Base-by-base conservation (phyloP, 2,888 invertebrate species). In the Trissolcus japonicus region DNA sequence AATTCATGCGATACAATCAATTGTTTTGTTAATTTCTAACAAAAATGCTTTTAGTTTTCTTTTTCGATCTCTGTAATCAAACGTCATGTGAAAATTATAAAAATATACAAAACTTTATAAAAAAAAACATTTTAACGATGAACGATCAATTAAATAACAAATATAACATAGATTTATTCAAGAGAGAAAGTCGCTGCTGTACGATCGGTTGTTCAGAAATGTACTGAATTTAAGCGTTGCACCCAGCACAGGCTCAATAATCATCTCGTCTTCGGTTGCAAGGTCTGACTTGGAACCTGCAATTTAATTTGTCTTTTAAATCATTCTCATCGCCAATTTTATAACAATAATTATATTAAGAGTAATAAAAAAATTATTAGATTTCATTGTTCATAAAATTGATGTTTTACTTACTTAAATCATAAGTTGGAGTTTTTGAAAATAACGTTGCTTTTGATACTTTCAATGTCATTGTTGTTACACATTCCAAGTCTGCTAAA, bases 161-260 rank as follows among this genome's bases (percentile, higher is more conserved):
- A 91, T 21, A 40, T 17, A 13, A 17, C 0, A 17, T 21, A 53
- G 48, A 46, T 60, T 25, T 62, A 68, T 51, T 78, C 79, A 82
- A 29, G 81, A 75, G 79, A 91, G 86, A 83, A 91, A 92, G 79
- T 92, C 92, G 6, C 88, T 83, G 54, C 79, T 87, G 81, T 92
- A 92, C 63, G 90, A 89, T 77, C 91, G 91, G 29, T 90, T 90
- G n/a, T 92, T 92, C 81, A 93, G 90, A 82, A 93, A 93, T 62
- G 90, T 82, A 11, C 91, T 89, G 68, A 93, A 90, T 59, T 90
- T 91, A 13, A 90, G 82, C 9, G 91, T 85, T 14, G 92, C 92
- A 83, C 91, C 90, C 1, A 89, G 86, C 29, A 88, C 84, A 4
- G 91, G 88, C 76, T 91, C 91, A 0, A 93, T 84, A 79, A 83